phyloP scores from a whole-genome alignment of 2,888 invertebrate species.

The Reticulitermes lucifugus region DNA sequence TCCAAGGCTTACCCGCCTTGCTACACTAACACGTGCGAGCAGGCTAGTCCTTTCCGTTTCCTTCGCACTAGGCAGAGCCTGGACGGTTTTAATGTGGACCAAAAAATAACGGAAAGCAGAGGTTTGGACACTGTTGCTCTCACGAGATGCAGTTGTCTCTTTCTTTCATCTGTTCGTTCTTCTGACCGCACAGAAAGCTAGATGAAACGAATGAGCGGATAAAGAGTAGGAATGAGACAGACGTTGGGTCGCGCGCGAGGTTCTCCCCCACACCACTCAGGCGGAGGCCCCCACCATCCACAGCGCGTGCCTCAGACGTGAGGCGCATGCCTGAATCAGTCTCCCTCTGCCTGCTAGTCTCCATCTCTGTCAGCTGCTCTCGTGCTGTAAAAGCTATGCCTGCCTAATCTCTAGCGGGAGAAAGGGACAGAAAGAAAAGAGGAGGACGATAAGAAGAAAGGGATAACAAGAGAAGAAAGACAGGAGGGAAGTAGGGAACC shows the following conservation, averaged over 20 bases:
- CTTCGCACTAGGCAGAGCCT: not conserved
- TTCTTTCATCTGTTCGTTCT: not conserved
- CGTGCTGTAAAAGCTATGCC: not conserved
- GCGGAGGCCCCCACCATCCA: conserved; percentile 27
- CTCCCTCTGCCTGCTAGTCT: not conserved
- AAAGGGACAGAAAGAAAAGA: too few species aligned
- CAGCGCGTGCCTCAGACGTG: conserved; percentile 54
- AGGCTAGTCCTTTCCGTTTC: not conserved
- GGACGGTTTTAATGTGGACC: not conserved
- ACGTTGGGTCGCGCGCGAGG: conserved; percentile 50
- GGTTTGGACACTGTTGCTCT: conserved; percentile 37
- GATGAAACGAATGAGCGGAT: conserved; percentile 2
- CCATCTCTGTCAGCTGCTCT: not conserved
- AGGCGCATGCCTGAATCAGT: conserved; percentile 51
- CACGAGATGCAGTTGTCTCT: not conserved
- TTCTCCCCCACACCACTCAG: conserved; percentile 47
- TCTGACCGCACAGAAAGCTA: conserved; percentile 12
- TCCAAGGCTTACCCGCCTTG: not conserved
- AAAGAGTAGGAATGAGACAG: conserved; percentile 25
- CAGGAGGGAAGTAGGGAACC: too few species aligned
- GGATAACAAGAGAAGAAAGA: too few species aligned
- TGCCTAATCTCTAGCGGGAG: not conserved
- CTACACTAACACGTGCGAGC: not conserved
- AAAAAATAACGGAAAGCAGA: not conserved
- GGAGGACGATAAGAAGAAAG: too few species aligned